These are phyloP conservation scores for Eueides isabella DNA, from an alignment of 1,140 invertebrate species.

Conservation along the genomic window DNA sequence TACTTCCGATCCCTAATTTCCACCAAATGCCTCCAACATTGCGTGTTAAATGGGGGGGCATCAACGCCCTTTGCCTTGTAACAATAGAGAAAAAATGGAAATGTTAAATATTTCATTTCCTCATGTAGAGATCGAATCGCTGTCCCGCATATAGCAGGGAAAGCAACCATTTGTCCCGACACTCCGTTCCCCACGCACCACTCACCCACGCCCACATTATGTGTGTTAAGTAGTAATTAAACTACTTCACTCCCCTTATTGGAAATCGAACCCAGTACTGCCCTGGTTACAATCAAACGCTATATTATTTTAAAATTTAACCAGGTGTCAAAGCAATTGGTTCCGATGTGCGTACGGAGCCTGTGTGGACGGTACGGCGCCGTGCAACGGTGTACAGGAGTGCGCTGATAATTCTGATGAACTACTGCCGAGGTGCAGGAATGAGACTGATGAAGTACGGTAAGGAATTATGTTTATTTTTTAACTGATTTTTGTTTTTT, in stretches of 20 bases:
- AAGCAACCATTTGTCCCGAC: too few species aligned
- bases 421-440: conserved; percentile 51
- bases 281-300: not conserved
- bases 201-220: too few species aligned
- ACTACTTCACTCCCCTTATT: not conserved
- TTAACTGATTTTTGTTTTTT: not conserved
- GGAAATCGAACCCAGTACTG: not conserved
- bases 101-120: too few species aligned
- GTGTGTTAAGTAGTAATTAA: not conserved
- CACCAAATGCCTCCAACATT: too few species aligned
- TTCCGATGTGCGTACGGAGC: conserved; percentile 83
- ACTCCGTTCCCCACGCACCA: too few species aligned
- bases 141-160: too few species aligned
- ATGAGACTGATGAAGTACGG: conserved; percentile 44
- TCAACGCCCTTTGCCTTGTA: too few species aligned
- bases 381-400: conserved; percentile 71
- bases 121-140: too few species aligned
- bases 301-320: not conserved
- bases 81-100: too few species aligned
- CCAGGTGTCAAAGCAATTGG: conserved; percentile 70
- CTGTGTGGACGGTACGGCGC: conserved; percentile 85
- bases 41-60: too few species aligned
- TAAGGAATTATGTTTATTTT: conserved; percentile 31
- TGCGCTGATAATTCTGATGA: conserved; percentile 66
- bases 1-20: too few species aligned